These are phyloP conservation scores for Salarias fasciatus DNA, from an alignment of 2,797 vertebrate species.

Conservation along the genomic window DNA sequence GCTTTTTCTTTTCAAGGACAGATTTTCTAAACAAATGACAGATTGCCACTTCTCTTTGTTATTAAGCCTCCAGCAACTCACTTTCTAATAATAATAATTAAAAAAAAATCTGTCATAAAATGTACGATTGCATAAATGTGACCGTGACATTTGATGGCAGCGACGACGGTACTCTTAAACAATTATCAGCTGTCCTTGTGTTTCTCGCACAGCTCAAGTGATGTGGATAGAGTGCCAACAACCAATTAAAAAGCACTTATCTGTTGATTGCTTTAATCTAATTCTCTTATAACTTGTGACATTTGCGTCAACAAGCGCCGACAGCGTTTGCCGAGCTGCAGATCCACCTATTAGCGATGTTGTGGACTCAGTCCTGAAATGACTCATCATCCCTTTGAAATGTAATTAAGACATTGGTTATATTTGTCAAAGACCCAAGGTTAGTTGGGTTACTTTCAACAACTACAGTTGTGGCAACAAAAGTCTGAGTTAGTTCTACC, in stretches of 20 bases:
- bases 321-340: not conserved
- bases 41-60: too few relatives aligned
- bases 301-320: not conserved
- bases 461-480: too few relatives aligned
- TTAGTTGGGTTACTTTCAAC: not conserved
- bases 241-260: slow-evolving; percentile 17
- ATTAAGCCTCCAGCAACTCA: not conserved
- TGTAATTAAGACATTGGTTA: slow-evolving; percentile 3
- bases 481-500: too few relatives aligned
- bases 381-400: slow-evolving; percentile 16
- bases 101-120: not conserved
- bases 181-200: slow-evolving; percentile 7
- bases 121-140: not conserved
- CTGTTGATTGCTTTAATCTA: not conserved
- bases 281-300: slow-evolving; percentile 2
- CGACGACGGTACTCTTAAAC: not conserved
- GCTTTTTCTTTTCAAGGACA: slow-evolving; percentile 11
- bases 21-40: not conserved
- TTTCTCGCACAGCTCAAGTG: not conserved
- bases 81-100: not conserved
- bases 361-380: slow-evolving; percentile 8
- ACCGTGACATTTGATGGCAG: not conserved
- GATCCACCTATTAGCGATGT: too few relatives aligned
- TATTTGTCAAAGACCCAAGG: slow-evolving; percentile 12
- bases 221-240: slow-evolving; percentile 2